Conservation (phyloP, 1,140 invertebrate species). For the Tetramorium simillimum region DNA sequence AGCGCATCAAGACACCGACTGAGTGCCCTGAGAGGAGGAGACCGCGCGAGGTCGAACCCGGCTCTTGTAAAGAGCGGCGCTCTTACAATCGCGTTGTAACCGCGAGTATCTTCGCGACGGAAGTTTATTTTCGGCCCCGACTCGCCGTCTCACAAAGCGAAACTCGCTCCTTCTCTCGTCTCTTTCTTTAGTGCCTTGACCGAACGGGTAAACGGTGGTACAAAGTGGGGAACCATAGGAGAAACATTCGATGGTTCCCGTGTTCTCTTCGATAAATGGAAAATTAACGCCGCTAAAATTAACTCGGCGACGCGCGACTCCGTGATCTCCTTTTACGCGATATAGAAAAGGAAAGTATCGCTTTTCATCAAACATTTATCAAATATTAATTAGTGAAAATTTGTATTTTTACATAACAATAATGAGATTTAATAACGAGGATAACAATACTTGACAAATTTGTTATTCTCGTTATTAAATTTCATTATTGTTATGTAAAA, state of each 20-base stretch:
- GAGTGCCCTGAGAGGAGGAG: slow-evolving; percentile 20
- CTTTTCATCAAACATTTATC: background rate
- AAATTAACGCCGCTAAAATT: background rate
- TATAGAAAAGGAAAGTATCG: background rate
- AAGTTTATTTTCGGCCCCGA: slow-evolving; percentile 69
- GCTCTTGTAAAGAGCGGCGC: slow-evolving; percentile 57
- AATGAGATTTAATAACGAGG: too few species aligned
- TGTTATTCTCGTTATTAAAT: too few species aligned
- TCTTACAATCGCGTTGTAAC: slow-evolving; percentile 57
- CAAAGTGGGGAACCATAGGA: background rate
- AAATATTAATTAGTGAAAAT: too few species aligned
- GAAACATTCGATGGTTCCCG: background rate
- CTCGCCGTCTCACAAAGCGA: slow-evolving; percentile 31
- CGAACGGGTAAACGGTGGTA: background rate
- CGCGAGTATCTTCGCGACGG: slow-evolving; percentile 20
- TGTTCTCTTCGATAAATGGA: background rate
- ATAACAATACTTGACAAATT: too few species aligned
- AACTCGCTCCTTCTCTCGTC: background rate
- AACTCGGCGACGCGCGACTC: background rate
- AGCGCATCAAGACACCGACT: slow-evolving; percentile 62
- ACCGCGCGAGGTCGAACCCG: slow-evolving; percentile 10
- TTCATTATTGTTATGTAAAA: background rate
- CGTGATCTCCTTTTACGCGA: background rate
- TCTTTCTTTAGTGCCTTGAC: slow-evolving; percentile 7
- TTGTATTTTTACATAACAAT: too few species aligned